Conservation (phyloP, 2,888 invertebrate genomes). For the Toxonevra muliebris region DNA sequence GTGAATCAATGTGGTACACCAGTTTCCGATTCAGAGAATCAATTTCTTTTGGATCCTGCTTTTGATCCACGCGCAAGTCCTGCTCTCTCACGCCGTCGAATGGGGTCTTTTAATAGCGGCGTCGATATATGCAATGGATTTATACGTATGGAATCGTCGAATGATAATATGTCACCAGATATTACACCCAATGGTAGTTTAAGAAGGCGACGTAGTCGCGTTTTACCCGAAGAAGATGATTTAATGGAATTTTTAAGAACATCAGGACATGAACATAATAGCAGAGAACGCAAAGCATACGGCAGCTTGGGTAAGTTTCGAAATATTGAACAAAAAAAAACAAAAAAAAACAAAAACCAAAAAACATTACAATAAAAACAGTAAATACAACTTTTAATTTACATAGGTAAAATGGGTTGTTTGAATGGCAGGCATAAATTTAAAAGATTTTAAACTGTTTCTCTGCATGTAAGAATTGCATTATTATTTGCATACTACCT, state of each 20-base stretch:
- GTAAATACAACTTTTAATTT: constrained; percentile 6
- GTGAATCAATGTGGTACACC: constrained; percentile 77
- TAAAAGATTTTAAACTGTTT: constrained; percentile 13
- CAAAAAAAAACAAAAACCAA: no score
- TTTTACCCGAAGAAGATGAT: constrained; percentile 85
- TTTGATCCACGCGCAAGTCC: constrained; percentile 80
- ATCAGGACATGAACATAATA: constrained; percentile 77
- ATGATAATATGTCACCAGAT: constrained; percentile 68
- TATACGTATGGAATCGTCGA: constrained; percentile 48
- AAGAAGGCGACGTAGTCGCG: constrained; percentile 80
- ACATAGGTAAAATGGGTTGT: constrained; percentile 12
- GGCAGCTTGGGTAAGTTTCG: constrained; percentile 77
- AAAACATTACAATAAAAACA: no score
- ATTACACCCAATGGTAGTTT: constrained; percentile 90
- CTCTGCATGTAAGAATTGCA: constrained; percentile 5
- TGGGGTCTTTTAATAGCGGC: constrained; percentile 73
- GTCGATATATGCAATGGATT: constrained; percentile 54
- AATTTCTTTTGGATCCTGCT: constrained; percentile 79
- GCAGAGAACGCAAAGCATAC: constrained; percentile 79
- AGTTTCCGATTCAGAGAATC: constrained; percentile 77
- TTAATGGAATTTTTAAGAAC: constrained; percentile 87
- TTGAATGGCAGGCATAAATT: constrained; percentile 15
- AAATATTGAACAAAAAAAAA: neutral
- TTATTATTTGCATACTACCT: no score
- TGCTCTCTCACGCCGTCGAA: constrained; percentile 71